These are phyloP conservation scores for Pachypanchax playfairii DNA, from an alignment of 2,113 vertebrate species.

Conservation along the genomic window DNA sequence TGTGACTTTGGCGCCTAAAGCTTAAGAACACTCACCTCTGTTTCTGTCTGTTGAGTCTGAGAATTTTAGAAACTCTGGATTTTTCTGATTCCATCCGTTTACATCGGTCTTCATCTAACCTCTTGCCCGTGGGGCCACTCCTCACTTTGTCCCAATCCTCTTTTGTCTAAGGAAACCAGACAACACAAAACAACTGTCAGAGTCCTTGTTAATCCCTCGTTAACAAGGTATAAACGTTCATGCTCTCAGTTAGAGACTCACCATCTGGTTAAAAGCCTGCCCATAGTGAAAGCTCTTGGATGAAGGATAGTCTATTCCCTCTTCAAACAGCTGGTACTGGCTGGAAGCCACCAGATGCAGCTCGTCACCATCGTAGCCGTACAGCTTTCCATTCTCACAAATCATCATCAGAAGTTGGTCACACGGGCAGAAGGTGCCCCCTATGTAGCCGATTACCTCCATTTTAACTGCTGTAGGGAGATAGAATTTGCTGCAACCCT, in stretches of 20 bases:
- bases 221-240: background rate
- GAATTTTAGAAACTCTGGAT: background rate
- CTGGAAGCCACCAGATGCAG: constrained; percentile 43
- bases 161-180: constrained; percentile 7
- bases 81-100: background rate
- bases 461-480: constrained; percentile 20
- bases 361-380: constrained; percentile 43
- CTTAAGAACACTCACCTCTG: background rate
- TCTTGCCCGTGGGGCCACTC: background rate
- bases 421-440: background rate
- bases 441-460: constrained; percentile 44
- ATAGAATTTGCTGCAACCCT: constrained; percentile 53
- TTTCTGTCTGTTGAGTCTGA: background rate
- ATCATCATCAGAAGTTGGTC: constrained; percentile 57
- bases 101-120: constrained; percentile 1
- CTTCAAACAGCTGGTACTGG: fast-evolving
- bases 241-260: constrained; percentile 2
- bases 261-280: constrained; percentile 48
- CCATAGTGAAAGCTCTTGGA: constrained; percentile 28
- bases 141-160: constrained; percentile 22
- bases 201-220: background rate
- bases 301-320: constrained; percentile 37
- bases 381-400: constrained; percentile 34
- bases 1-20: too few species aligned
- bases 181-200: background rate